Evolutionary conservation across 1,140 invertebrate species (phyloP).

Genomic region (Solenopsis invicta): DNA sequence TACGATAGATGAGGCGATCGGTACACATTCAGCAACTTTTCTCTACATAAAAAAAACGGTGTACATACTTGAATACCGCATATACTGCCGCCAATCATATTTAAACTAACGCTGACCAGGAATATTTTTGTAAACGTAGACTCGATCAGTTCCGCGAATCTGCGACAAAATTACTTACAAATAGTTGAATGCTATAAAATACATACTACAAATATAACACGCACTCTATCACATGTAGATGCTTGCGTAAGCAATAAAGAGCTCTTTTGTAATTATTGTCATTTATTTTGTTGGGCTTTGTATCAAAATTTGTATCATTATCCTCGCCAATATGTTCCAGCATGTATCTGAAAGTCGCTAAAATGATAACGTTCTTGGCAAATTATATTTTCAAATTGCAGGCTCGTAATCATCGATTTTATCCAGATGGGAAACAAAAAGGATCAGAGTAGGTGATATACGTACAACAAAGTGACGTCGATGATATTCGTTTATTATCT

Average conservation of each 20-base stretch:
- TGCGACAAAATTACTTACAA: constrained; percentile 5
- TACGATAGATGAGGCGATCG: too few species aligned
- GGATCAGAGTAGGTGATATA: background rate
- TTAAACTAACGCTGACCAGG: constrained; percentile 32
- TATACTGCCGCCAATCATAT: constrained; percentile 57
- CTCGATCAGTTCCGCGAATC: constrained; percentile 48
- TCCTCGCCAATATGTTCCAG: constrained; percentile 39
- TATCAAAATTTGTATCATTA: constrained; percentile 8
- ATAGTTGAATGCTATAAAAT: background rate
- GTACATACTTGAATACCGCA: constrained; percentile 34
- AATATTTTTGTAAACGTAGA: constrained; percentile 34
- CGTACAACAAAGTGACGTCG: background rate
- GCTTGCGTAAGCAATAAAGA: constrained; percentile 23
- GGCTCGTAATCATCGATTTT: background rate
- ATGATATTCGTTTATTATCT: background rate
- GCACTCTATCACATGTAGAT: constrained; percentile 46
- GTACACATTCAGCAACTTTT: too few species aligned
- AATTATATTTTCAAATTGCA: background rate
- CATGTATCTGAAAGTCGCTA: constrained; percentile 41
- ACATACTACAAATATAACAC: background rate
- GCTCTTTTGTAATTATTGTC: constrained; percentile 14
- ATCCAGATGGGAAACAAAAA: background rate
- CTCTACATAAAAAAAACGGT: background rate
- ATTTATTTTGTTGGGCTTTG: constrained; percentile 13
- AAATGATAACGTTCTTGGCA: constrained; percentile 38